Evolutionary conservation across 2,888 invertebrate species (phyloP).

Genomic region (Baronia brevicornis): DNA sequence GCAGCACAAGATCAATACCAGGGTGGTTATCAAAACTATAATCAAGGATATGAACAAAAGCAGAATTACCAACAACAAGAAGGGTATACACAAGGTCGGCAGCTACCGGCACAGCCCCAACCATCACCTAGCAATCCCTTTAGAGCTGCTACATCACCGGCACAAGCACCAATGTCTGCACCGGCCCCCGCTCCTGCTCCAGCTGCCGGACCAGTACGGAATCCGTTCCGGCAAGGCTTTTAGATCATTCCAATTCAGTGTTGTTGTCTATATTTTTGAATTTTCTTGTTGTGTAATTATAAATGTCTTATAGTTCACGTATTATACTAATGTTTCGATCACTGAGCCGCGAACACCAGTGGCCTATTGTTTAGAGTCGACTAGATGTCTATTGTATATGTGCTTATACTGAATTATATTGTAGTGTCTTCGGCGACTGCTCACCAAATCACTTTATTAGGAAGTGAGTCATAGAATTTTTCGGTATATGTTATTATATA

Average conservation of each 20-base stretch:
- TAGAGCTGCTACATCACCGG: slow-evolving; percentile 52
- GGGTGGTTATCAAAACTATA: slow-evolving; percentile 62
- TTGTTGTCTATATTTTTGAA: slow-evolving; percentile 68
- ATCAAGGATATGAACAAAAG: slow-evolving; percentile 54
- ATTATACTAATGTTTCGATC: slow-evolving; percentile 53
- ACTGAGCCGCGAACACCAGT: slow-evolving; percentile 58
- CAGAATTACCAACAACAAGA: slow-evolving; percentile 50
- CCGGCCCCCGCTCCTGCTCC: slow-evolving; percentile 50
- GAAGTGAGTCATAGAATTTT: no score
- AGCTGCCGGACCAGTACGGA: slow-evolving; percentile 43
- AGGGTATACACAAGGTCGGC: slow-evolving; percentile 55
- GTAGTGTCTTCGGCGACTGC: slow-evolving; percentile 22
- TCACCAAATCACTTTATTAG: slow-evolving; percentile 18
- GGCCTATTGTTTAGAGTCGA: slow-evolving; percentile 49
- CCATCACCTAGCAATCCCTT: slow-evolving; percentile 63
- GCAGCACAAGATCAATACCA: slow-evolving; percentile 62
- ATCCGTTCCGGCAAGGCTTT: slow-evolving; percentile 87
- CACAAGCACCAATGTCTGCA: slow-evolving; percentile 39
- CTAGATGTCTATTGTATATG: slow-evolving; percentile 54
- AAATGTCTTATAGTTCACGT: slow-evolving; percentile 63
- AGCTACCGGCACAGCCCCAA: slow-evolving; percentile 67
- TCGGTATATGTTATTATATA: no score
- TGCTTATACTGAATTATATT: slow-evolving; percentile 44
- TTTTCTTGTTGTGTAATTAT: slow-evolving; percentile 73
- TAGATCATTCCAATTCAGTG: slow-evolving; percentile 57